These are phyloP conservation scores for Todiramphus saurophagus DNA, from an alignment of 2,113 vertebrate species.

Conservation along the genomic window DNA sequence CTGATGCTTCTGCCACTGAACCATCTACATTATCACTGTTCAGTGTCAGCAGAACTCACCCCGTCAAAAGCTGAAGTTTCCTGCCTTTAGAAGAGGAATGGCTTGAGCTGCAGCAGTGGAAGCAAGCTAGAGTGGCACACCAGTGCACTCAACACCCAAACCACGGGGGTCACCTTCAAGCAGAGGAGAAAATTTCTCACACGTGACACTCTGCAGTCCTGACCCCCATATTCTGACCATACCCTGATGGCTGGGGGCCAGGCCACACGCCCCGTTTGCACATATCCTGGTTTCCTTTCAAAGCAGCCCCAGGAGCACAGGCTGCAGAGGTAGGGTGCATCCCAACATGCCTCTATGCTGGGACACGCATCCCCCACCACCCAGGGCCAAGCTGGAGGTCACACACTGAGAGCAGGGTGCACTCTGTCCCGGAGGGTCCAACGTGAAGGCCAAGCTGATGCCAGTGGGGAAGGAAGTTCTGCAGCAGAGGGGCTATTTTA, in stretches of 20 bases:
- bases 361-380: accelerated
- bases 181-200: background rate
- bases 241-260: background rate
- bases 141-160: background rate
- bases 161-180: background rate
- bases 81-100: background rate
- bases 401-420: background rate
- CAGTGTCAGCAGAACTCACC: background rate
- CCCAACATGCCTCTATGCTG: background rate
- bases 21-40: background rate
- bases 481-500: background rate
- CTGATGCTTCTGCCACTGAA: background rate
- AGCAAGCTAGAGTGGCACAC: background rate
- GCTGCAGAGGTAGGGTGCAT: background rate
- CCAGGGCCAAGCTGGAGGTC: background rate
- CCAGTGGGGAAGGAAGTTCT: background rate
- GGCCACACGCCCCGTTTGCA: background rate
- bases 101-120: background rate
- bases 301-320: accelerated
- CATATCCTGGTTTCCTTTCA: background rate
- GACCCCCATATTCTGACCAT: background rate
- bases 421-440: accelerated
- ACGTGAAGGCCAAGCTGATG: background rate
- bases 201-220: accelerated
- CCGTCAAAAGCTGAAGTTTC: background rate